Base-by-base conservation (phyloP, 92 coral and sea anemone genomes). In the Epizoanthus ramosus region DNA sequence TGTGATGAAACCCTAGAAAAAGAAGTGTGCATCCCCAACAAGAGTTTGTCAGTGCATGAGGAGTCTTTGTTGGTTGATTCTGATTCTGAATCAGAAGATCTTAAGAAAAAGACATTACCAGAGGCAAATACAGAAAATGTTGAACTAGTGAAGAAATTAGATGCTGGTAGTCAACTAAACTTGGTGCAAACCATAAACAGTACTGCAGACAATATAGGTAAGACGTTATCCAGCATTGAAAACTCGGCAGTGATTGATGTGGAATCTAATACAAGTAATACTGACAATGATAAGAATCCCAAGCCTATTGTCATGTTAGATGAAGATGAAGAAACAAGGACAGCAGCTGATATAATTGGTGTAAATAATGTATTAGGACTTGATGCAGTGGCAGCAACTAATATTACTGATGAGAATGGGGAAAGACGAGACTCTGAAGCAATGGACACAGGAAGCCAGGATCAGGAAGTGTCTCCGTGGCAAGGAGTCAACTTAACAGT, bases 401-500 rank as follows among this genome's bases (percentile, higher is more conserved):
- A 60, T 37, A 57, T 41, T 13, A 17, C 43, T n/a, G 70, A 41
- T 22, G 13, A 57, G 4, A 18, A 19, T 76, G 39, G 19, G 37
- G 19, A 53, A 13, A 41, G 4, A 22, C 31, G 21, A 15, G 41
- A 77, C 4, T 33, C 5, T 21, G 82, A 77, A 3, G 18, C 24
- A 0, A 35, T 54, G 64, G 65, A 31, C 14, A 22, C 17, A 21
- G 82, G 19, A 77, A 61, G 45, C 63, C 57, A 8, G 28, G 63
- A 69, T 61, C 82, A 19, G 16, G 71, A 37, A 17, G 25, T 60
- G 68, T 61, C 70, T 61, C 57, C 71, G 2, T 77, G 82, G 82
- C 82, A 77, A 61, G 82, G 82, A 19, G 57, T 77, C n/a, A 61
- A 77, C 82, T 23, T 77, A 22, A 41, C 69, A 65, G 82, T 77